Percentiles rank a stretch among this genome's conserved stretches.
phyloP scores from a whole-genome alignment of 2,113 vertebrate species.

The Apistogramma diplotaenia region DNA sequence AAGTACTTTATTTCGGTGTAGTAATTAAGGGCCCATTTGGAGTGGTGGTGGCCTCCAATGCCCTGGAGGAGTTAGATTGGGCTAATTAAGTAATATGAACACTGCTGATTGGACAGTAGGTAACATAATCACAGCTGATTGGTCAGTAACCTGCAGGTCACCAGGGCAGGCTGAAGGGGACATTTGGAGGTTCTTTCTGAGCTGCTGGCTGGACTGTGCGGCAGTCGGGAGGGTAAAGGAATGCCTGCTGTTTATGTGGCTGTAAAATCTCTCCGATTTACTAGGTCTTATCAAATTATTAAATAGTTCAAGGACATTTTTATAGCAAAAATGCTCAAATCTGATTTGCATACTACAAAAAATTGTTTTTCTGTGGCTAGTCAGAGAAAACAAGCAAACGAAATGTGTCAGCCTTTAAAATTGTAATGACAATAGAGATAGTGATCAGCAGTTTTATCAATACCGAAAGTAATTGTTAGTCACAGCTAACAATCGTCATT shows the following conservation, averaged over 20 bases:
- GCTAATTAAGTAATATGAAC: conserved; percentile 74
- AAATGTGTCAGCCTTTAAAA: not conserved
- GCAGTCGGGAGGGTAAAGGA: not conserved
- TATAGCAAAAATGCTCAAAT: not conserved
- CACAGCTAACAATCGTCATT: not conserved
- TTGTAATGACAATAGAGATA: not conserved
- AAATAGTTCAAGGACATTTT: not conserved
- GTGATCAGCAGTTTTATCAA: not conserved
- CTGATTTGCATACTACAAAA: not conserved
- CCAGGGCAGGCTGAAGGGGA: conserved; percentile 24
- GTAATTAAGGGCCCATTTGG: conserved; percentile 77
- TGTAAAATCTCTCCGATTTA: not conserved
- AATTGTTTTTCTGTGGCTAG: not conserved
- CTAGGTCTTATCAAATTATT: not conserved
- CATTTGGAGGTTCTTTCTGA: conserved; percentile 15
- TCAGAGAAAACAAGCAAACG: not conserved
- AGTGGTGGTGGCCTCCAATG: conserved; percentile 63
- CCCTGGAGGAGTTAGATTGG: conserved; percentile 65
- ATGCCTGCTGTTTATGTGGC: not conserved
- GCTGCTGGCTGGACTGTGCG: not conserved
- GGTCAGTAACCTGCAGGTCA: conserved; percentile 66
- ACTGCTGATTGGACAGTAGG: conserved; percentile 59
- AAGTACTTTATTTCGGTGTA: conserved; percentile 73
- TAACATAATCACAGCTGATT: conserved; percentile 72
- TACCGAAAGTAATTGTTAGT: conserved; percentile 1